phyloP scores from a whole-genome alignment of 2,113 vertebrate species.

The Cephalopterus ornatus region DNA sequence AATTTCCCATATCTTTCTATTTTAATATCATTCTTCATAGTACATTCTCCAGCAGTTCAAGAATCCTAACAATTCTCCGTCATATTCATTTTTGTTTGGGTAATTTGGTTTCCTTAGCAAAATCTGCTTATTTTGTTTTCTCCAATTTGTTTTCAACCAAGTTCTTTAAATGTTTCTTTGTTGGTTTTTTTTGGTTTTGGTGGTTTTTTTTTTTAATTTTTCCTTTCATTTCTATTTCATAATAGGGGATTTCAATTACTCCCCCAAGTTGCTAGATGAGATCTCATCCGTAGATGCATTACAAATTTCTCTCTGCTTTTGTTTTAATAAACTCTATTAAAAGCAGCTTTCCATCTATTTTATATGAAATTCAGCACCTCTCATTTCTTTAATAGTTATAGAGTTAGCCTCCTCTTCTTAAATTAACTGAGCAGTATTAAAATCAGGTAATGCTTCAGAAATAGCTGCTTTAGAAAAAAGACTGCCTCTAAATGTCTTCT shows the following conservation, averaged over 20 bases:
- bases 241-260: background rate
- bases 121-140: background rate
- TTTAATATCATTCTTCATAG: background rate
- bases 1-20: background rate
- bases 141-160: background rate
- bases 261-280: background rate
- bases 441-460: constrained; percentile 33
- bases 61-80: background rate
- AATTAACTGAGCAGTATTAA: constrained; percentile 29
- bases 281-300: background rate
- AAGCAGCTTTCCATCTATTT: constrained; percentile 24
- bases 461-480: constrained; percentile 24
- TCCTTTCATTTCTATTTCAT: background rate
- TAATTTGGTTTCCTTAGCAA: background rate
- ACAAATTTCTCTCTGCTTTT: background rate
- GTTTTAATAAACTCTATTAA: constrained; percentile 34
- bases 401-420: background rate
- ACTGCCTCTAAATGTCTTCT: background rate
- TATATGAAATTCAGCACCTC: background rate
- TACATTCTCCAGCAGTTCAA: background rate
- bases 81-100: background rate
- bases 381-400: constrained; percentile 11
- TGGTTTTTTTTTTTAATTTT: background rate
- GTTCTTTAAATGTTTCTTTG: background rate
- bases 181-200: no score